Conservation (phyloP, 2,888 invertebrate species). For the Melanophora roralis region DNA sequence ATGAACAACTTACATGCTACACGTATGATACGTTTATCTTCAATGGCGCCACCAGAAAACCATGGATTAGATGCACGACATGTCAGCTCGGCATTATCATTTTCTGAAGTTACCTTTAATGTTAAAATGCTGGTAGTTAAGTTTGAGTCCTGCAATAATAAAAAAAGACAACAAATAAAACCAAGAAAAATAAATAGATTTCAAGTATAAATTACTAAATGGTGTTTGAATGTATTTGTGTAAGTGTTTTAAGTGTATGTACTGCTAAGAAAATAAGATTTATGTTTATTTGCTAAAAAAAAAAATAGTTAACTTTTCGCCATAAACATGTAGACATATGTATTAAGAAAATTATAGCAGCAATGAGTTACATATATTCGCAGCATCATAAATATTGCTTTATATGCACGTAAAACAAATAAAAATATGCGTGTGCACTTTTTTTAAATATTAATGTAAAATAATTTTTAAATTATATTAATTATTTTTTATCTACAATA, state of each 20-base stretch:
- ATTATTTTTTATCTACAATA: too few species aligned
- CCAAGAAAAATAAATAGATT: neutral
- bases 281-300: constrained; percentile 37
- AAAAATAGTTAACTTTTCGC: constrained; percentile 47
- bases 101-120: constrained; percentile 85
- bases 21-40: constrained; percentile 86
- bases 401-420: neutral
- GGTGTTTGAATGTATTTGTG: neutral
- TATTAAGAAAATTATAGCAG: constrained; percentile 36
- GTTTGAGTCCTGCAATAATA: constrained; percentile 78
- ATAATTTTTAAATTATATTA: too few species aligned
- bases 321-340: constrained; percentile 30
- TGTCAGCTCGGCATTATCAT: constrained; percentile 88
- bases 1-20: constrained; percentile 87
- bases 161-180: constrained; percentile 26
- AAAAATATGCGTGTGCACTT: neutral
- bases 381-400: neutral
- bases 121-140: constrained; percentile 86
- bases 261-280: constrained; percentile 19
- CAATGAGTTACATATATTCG: neutral
- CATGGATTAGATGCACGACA: constrained; percentile 92
- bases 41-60: constrained; percentile 88
- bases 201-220: neutral
- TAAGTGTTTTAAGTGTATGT: neutral
- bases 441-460: too few species aligned